phyloP scores from a whole-genome alignment of 2,888 invertebrate genomes.

The Artemia sinica region DNA sequence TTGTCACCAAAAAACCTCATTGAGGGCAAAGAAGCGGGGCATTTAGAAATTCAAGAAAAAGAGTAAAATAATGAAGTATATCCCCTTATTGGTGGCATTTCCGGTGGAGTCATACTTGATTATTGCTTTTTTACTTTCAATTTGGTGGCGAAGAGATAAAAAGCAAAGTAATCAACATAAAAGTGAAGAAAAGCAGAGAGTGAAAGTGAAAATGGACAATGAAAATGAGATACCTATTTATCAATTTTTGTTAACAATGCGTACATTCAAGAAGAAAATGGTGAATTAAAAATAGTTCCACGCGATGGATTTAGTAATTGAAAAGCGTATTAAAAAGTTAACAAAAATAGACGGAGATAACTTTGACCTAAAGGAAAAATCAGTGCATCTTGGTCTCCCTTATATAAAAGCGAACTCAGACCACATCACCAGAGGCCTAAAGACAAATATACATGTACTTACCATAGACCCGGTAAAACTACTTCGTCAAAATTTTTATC shows the following conservation, averaged over 20 bases:
- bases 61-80: constrained; percentile 27
- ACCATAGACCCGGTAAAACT: too few species aligned
- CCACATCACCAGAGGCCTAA: too few species aligned
- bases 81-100: constrained; percentile 27
- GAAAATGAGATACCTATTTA: constrained; percentile 24
- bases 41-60: constrained; percentile 23
- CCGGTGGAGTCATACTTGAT: constrained; percentile 27
- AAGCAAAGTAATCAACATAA: constrained; percentile 24
- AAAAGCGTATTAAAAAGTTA: too few species aligned
- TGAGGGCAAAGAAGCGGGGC: not conserved
- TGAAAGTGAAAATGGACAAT: not conserved
- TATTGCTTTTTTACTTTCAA: constrained; percentile 26
- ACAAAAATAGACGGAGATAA: too few species aligned
- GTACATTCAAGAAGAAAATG: constrained; percentile 26
- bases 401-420: too few species aligned
- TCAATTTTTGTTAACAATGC: constrained; percentile 26
- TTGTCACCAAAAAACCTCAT: not conserved
- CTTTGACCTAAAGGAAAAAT: too few species aligned
- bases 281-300: constrained; percentile 24
- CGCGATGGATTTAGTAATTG: too few species aligned
- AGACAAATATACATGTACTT: too few species aligned
- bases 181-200: constrained; percentile 17
- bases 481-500: too few species aligned
- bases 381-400: too few species aligned
- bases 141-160: constrained; percentile 25